Percentiles rank a stretch among this genome's conserved stretches.
phyloP scores from a whole-genome alignment of 2,797 vertebrate genomes.

The Diplodus sargus region DNA sequence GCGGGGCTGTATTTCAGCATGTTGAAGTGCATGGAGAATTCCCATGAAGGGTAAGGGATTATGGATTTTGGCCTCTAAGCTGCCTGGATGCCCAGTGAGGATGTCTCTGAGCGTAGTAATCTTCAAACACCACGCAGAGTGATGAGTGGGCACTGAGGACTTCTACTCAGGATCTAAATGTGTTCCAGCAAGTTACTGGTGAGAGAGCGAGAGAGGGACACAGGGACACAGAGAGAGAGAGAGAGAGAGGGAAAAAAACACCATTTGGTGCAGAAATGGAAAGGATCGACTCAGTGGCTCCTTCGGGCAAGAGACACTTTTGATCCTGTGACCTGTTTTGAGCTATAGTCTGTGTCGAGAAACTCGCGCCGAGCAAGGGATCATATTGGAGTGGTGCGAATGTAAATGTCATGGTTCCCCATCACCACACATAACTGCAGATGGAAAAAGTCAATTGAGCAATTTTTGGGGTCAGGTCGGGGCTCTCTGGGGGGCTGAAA shows the following conservation, averaged over 20 bases:
- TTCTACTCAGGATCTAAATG: constrained; percentile 83
- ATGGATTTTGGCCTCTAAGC: constrained; percentile 86
- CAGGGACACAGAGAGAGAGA: background rate
- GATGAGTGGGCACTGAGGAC: constrained; percentile 84
- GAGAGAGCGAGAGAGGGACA: constrained; percentile 22
- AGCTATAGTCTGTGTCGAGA: constrained; percentile 64
- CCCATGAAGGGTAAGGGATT: constrained; percentile 86
- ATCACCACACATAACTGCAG: constrained; percentile 67
- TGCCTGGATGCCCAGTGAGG: constrained; percentile 84
- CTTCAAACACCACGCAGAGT: constrained; percentile 85
- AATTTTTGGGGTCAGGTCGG: constrained; percentile 69
- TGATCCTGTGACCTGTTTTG: constrained; percentile 75
- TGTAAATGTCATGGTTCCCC: constrained; percentile 80
- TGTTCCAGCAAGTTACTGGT: constrained; percentile 79
- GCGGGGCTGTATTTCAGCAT: constrained; percentile 80
- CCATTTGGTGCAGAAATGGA: constrained; percentile 69
- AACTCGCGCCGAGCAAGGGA: constrained; percentile 49
- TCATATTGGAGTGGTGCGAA: constrained; percentile 53
- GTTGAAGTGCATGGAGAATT: constrained; percentile 86
- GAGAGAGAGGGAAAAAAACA: constrained; percentile 37
- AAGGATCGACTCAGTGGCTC: constrained; percentile 67
- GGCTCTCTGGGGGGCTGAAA: constrained; percentile 40
- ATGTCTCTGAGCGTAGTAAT: constrained; percentile 85
- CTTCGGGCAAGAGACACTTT: constrained; percentile 71
- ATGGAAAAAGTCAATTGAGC: constrained; percentile 76